Evolutionary conservation across 2,113 vertebrate genomes (phyloP), one percentile per base, ranked within the genome.

Genomic region (Spilogale gracilis): DNA sequence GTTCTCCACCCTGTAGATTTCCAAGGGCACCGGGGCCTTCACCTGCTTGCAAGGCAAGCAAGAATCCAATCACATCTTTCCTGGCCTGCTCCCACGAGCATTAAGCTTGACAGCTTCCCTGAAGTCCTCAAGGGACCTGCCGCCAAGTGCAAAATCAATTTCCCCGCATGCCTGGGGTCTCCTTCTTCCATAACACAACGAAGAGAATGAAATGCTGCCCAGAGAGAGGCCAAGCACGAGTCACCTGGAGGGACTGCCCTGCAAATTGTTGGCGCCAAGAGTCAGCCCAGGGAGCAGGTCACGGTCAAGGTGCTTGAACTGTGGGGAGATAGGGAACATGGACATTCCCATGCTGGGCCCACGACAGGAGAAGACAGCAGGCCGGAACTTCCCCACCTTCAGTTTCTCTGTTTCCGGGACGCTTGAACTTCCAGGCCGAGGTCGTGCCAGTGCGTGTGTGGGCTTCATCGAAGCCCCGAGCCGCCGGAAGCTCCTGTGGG

Each of bases 321-420:
- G 99, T 52, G 99, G 99, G 87, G 99, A 99, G 96, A 99, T 99
- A 76, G 98, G 99, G 16, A 99, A 99, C 1, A 99, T 99, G 92
- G 99, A 99, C 98, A 99, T 99, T 96, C 99, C 99, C 16, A 99
- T 99, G 99, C 98, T 99, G 98, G 99, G 99, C 96, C 99, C 99
- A 0, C 99, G 99, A 96, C 98, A 99, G 25, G 99, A 99, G 93
- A 99, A 99, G 97, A 99, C 99, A 99, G 98, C 99, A n/a, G 99
- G 99, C 94, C 99, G 99, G 95, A 99, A 99, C 97, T 99, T 99
- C 45, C 99, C 98, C 97, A 99, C 99, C 0, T 99, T 99, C 97
- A 99, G 99, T 85, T 99, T 99, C 21, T 99, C 97, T 99, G 99
- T 85, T 99, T 99, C 21, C 99, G 99, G 99, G 99, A 5, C 99